Evolutionary conservation across 2,797 vertebrate genomes (phyloP), one percentile per base, ranked within the genome.

Genomic region (Cyprinodon diabolis): DNA sequence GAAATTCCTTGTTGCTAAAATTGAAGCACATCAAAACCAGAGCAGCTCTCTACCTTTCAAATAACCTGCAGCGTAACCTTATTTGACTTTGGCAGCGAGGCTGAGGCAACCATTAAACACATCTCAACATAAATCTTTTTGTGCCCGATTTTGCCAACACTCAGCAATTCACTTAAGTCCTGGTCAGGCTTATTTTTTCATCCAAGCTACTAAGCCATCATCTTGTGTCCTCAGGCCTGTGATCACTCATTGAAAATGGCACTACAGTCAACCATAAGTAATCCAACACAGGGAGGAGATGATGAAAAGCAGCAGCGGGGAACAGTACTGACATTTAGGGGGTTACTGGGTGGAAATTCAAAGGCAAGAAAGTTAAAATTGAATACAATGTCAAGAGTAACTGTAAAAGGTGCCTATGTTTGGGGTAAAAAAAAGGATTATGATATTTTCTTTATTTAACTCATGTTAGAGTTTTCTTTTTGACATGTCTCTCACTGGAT

Each of bases 241-340:
- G 74, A 45, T 78, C 49, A 2, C 14, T 60, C 35, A 62, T 21
- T 78, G 23, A 55, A 78, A 76, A 82, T 76, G 52, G 51, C 49
- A 80, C 6, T 55, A 13, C 72, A 73, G 69, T 8, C 17, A 25
- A 56, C 79, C 57, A 68, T 11, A 47, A 47, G 47, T 6, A 56
- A 25, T 4, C 40, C 21, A 65, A 40, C 49, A 68, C 60, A 45
- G 14, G 6, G 14, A 23, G 23, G 56, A 56, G 51, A 72, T 56
- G 69, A 79, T 47, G 65, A 30, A 58, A 14, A 43, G 30, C 21
- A 60, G 30, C n/a, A 60, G 49, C 43, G 49, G 54, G 9, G 0
- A 30, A 57, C 25, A 56, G 1, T 66, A n/a, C 15, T 52, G 66
- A 54, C 19, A 66, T 69, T 72, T 47, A 19, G 19, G 10, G 8